Percentiles rank a stretch among this genome's conserved stretches.
Conservation (phyloP, 2,797 vertebrate genomes). For the Neosilurus hyrtlii region DNA sequence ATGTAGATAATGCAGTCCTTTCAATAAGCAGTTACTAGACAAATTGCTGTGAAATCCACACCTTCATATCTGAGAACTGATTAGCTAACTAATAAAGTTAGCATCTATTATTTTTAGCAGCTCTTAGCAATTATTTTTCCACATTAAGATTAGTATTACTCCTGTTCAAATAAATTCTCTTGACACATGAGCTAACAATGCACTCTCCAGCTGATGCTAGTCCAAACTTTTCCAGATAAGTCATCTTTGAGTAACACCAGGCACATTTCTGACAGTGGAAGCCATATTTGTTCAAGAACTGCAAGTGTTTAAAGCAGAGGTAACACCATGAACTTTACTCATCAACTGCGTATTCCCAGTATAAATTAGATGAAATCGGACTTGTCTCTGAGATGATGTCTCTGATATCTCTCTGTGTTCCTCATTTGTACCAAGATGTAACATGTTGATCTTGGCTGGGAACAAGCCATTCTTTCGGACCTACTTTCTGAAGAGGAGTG, state of each 20-base stretch:
- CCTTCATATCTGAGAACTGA: neutral
- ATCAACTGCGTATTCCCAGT: neutral
- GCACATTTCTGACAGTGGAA: neutral
- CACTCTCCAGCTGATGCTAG: no score
- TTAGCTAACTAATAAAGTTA: no score
- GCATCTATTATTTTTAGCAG: no score
- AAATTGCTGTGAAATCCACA: neutral
- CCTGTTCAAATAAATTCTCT: neutral
- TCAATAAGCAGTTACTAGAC: neutral
- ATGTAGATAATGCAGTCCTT: neutral
- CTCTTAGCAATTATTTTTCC: neutral
- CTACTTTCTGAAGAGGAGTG: neutral
- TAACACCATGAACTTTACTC: neutral
- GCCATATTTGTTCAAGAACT: slow-evolving; percentile 29
- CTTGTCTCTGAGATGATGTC: no score
- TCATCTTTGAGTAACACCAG: slow-evolving; percentile 9
- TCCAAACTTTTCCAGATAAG: neutral
- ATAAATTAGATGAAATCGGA: neutral
- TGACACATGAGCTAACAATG: neutral
- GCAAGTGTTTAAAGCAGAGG: neutral
- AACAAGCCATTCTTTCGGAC: slow-evolving; percentile 8
- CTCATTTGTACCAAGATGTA: slow-evolving; percentile 56
- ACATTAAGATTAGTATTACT: neutral
- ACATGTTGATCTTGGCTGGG: slow-evolving; percentile 47
- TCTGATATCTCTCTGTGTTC: slow-evolving; percentile 53